Evolutionary conservation across 2,888 invertebrate species (phyloP).

Genomic region (Ormyrus labotus): DNA sequence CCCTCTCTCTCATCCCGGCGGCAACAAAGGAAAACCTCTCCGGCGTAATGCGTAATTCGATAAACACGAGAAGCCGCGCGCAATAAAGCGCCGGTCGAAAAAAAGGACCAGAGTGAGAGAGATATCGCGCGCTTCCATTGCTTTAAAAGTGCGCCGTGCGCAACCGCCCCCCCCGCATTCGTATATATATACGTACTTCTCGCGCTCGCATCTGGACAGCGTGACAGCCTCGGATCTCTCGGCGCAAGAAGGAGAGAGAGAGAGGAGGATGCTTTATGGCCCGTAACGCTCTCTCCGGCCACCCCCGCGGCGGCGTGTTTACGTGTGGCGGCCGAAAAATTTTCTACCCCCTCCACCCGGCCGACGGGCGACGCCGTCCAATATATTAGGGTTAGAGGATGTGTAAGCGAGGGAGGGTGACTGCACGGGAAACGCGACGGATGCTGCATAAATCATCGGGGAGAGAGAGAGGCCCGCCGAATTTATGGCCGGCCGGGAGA

Average conservation of each 20-base stretch:
- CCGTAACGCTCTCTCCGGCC: conserved; percentile 66
- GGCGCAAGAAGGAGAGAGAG: too few species aligned
- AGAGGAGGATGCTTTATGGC: conserved; percentile 68
- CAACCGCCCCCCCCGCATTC: too few species aligned
- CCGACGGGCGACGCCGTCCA: conserved; percentile 64
- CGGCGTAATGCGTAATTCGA: background rate
- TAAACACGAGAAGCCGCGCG: conserved; percentile 16
- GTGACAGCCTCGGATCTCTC: too few species aligned
- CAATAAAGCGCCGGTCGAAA: background rate
- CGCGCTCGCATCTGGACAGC: too few species aligned
- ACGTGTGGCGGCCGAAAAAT: conserved; percentile 8
- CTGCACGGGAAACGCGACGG: background rate
- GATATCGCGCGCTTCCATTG: background rate
- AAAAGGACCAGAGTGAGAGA: background rate
- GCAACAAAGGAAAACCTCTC: background rate
- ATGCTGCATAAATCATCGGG: conserved; percentile 40
- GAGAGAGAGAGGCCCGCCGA: background rate
- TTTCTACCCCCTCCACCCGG: conserved; percentile 40
- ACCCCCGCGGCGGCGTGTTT: conserved; percentile 14
- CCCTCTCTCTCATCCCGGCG: background rate
- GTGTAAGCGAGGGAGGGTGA: conserved; percentile 35
- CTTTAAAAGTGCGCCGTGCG: too few species aligned
- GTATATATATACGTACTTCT: too few species aligned
- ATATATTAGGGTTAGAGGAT: conserved; percentile 69
- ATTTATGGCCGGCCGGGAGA: conserved; percentile 9